These are phyloP conservation scores for Myrmecobius fasciatus DNA, from an alignment of 2,113 vertebrate genomes.

Conservation along the genomic window DNA sequence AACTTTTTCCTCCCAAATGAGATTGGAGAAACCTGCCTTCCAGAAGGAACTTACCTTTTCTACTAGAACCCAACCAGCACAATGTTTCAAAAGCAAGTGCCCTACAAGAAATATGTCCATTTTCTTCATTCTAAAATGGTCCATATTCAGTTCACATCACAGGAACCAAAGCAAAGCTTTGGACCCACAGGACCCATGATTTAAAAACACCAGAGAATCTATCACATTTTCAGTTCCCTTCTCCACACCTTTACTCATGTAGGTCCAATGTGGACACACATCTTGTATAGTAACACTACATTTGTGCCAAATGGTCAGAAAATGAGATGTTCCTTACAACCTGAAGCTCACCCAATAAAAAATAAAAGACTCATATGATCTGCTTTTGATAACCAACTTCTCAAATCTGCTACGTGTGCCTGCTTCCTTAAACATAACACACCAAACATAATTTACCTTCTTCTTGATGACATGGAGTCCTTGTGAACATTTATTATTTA, in stretches of 20 bases:
- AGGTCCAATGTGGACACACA: background rate
- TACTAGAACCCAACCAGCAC: conserved; percentile 42
- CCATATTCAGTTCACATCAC: conserved; percentile 39
- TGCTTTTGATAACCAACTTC: conserved; percentile 42
- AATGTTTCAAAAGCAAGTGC: conserved; percentile 59
- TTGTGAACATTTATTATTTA: conserved; percentile 30
- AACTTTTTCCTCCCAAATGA: conserved; percentile 52
- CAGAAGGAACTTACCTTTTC: conserved; percentile 73
- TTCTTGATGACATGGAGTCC: background rate
- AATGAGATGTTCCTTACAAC: background rate
- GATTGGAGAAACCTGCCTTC: conserved; percentile 68
- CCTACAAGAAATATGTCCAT: conserved; percentile 64
- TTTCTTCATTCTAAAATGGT: conserved; percentile 60
- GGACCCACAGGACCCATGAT: conserved; percentile 7
- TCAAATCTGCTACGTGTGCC: conserved; percentile 6
- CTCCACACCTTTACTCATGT: conserved; percentile 5
- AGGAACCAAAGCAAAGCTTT: conserved; percentile 5
- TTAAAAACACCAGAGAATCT: conserved; percentile 49
- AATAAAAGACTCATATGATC: conserved; percentile 23
- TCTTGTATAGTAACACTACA: background rate
- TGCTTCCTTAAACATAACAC: conserved; percentile 49
- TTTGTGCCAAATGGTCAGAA: conserved; percentile 7
- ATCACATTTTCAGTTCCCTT: conserved; percentile 1
- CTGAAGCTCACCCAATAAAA: conserved; percentile 18
- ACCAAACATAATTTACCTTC: conserved; percentile 20